These are phyloP conservation scores for Elgonia sp. DNA, from an alignment of 2,888 invertebrate species.

Conservation along the genomic window DNA sequence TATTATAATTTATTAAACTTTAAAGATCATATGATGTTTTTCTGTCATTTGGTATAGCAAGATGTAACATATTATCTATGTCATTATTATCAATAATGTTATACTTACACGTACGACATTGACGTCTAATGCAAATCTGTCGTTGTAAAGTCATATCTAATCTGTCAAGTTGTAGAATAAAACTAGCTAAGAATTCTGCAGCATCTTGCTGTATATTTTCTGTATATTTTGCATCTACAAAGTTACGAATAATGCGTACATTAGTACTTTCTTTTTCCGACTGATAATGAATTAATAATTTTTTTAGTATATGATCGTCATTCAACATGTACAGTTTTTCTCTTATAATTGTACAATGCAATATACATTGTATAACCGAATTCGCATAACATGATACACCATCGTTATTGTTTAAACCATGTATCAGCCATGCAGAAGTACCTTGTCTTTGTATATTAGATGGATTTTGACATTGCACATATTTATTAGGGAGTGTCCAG, in stretches of 20 bases:
- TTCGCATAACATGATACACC: too few species aligned
- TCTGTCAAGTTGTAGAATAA: slow-evolving; percentile 5
- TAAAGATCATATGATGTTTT: slow-evolving; percentile 34
- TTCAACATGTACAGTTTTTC: too few species aligned
- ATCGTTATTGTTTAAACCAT: too few species aligned
- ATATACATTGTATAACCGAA: slow-evolving; percentile 40
- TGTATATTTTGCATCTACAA: not conserved
- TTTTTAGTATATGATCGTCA: slow-evolving; percentile 11
- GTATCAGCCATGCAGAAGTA: too few species aligned
- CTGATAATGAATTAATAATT: not conserved
- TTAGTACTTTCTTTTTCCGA: not conserved
- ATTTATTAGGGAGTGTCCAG: slow-evolving; percentile 26
- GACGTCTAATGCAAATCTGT: slow-evolving; percentile 8
- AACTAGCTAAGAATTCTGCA: too few species aligned
- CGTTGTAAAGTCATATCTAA: slow-evolving; percentile 25
- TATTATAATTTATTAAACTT: slow-evolving; percentile 44
- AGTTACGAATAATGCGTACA: not conserved
- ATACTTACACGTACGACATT: slow-evolving; percentile 16
- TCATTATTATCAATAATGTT: too few species aligned
- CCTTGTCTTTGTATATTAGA: too few species aligned
- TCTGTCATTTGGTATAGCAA: too few species aligned
- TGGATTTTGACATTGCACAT: slow-evolving; percentile 19
- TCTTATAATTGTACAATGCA: slow-evolving; percentile 30
- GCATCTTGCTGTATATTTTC: too few species aligned
- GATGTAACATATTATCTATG: too few species aligned